Conservation (phyloP, 2,888 invertebrate species). For the Drosophila tanythrix region DNA sequence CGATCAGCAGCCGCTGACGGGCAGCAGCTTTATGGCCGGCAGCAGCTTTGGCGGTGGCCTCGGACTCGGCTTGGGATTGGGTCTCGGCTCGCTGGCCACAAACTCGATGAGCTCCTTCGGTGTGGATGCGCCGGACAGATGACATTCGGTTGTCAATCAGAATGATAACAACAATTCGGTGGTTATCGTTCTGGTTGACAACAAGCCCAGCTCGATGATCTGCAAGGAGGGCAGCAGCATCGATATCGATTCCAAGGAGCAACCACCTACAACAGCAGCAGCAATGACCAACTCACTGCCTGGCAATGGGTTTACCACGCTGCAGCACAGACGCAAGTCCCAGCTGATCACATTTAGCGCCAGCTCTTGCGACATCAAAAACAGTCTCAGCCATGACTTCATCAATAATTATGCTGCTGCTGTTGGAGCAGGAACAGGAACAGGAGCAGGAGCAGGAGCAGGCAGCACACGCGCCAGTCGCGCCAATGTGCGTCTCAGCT, state of each 20-base stretch:
- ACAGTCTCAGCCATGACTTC: conserved; percentile 84
- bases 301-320: conserved; percentile 75
- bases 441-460: not conserved
- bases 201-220: conserved; percentile 84
- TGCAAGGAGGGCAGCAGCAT: conserved; percentile 82
- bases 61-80: conserved; percentile 32
- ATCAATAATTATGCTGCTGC: conserved; percentile 51
- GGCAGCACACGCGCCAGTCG: conserved; percentile 57
- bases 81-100: conserved; percentile 26
- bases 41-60: conserved; percentile 74
- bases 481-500: conserved; percentile 75
- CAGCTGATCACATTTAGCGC: conserved; percentile 84
- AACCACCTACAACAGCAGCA: conserved; percentile 16
- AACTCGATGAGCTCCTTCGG: conserved; percentile 81
- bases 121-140: conserved; percentile 78
- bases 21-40: conserved; percentile 78
- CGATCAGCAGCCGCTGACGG: conserved; percentile 83
- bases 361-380: conserved; percentile 84
- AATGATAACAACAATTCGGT: conserved; percentile 84
- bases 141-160: conserved; percentile 84
- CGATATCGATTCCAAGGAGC: conserved; percentile 60
- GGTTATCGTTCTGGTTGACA: conserved; percentile 85
- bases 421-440: conserved; percentile 19
- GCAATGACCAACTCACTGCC: conserved; percentile 52
- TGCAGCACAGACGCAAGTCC: conserved; percentile 83